Conservation (phyloP, 2,888 invertebrate genomes). For the Trichogramma evanescens region DNA sequence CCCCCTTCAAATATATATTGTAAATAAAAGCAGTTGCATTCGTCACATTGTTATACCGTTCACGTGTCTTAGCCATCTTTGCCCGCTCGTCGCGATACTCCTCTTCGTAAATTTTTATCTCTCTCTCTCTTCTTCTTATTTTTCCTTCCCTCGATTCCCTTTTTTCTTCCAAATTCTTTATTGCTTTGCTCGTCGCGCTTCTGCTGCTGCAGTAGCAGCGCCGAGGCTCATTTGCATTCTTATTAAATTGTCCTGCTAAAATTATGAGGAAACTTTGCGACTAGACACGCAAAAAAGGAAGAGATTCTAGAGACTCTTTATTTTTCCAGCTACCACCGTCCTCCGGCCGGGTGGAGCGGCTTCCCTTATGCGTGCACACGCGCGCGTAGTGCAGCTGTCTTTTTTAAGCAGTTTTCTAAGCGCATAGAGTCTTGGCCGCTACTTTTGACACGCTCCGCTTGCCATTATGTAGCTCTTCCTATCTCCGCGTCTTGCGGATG, state of each 20-base stretch:
- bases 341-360: neutral
- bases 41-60: neutral
- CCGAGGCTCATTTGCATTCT: slow-evolving; percentile 20
- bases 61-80: neutral
- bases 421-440: too few species aligned
- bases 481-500: too few species aligned
- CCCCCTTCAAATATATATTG: too few species aligned
- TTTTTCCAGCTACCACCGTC: neutral
- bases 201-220: neutral
- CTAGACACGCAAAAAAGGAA: too few species aligned
- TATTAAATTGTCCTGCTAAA: slow-evolving; percentile 18
- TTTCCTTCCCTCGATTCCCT: slow-evolving; percentile 1
- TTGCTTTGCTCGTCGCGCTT: too few species aligned
- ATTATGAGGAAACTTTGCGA: slow-evolving; percentile 16
- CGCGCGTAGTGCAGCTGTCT: too few species aligned
- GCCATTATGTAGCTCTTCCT: too few species aligned
- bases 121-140: slow-evolving; percentile 3
- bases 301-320: too few species aligned
- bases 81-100: neutral
- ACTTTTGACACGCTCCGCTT: too few species aligned
- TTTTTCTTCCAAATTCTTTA: too few species aligned
- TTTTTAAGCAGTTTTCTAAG: too few species aligned
- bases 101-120: neutral
- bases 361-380: neutral
- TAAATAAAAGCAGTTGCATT: too few species aligned